Percentiles rank a stretch among this genome's conserved stretches.
These are phyloP conservation scores for Athalia cordata DNA, from an alignment of 2,888 invertebrate species.

Conservation along the genomic window DNA sequence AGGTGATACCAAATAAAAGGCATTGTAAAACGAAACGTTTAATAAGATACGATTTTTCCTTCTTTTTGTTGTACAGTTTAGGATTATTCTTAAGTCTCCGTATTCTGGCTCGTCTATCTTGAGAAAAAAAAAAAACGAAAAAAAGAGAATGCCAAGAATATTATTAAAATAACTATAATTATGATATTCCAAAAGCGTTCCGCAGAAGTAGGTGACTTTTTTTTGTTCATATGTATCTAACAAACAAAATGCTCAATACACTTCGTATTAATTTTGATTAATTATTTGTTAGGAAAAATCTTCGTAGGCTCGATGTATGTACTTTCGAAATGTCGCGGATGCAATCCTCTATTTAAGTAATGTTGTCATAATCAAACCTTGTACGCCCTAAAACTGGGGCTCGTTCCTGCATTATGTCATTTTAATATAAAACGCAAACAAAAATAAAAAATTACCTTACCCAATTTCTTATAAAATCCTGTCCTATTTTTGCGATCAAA, in stretches of 20 bases:
- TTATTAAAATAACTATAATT: no score
- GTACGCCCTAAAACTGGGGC: slow-evolving; percentile 55
- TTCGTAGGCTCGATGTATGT: not conserved
- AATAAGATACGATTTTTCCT: not conserved
- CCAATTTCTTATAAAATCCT: not conserved
- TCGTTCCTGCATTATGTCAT: slow-evolving; percentile 60
- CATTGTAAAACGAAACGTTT: slow-evolving; percentile 57
- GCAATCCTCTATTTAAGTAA: slow-evolving; percentile 21
- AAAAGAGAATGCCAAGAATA: no score
- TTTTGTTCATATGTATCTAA: not conserved
- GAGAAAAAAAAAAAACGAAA: no score
- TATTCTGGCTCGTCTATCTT: no score
- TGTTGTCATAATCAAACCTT: slow-evolving; percentile 56
- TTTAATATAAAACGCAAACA: slow-evolving; percentile 50
- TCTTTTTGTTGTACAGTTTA: no score
- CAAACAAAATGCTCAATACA: slow-evolving; percentile 53
- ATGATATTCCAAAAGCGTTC: no score
- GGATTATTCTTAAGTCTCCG: no score
- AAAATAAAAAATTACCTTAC: slow-evolving; percentile 38
- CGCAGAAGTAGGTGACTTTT: no score
- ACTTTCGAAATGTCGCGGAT: not conserved
- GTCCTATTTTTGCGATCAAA: no score
- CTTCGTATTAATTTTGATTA: slow-evolving; percentile 41
- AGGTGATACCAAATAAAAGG: slow-evolving; percentile 65
- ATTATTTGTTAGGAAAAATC: slow-evolving; percentile 14